A percentile compares a stretch with the other conserved stretches of the same genome.
Conservation (phyloP, 2,888 invertebrate species). For the Calliscelio sp. region DNA sequence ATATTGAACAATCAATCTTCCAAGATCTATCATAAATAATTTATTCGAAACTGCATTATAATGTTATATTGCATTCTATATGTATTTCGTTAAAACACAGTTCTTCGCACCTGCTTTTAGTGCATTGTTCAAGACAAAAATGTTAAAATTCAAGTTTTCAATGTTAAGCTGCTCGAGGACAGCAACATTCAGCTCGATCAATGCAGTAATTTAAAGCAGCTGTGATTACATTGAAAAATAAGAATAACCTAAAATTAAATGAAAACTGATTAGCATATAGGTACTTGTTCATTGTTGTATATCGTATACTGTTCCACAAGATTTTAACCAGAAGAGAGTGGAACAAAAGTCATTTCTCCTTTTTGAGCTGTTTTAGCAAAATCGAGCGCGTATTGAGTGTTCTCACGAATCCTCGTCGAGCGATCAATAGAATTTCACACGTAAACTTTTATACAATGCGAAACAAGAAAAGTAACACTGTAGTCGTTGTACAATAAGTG, state of each 20-base stretch:
- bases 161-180: constrained; percentile 60
- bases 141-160: constrained; percentile 68
- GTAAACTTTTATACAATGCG: not conserved
- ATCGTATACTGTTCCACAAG: constrained; percentile 13
- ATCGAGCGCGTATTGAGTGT: not conserved
- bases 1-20: too few species aligned
- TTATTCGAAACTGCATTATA: constrained; percentile 20
- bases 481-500: too few species aligned
- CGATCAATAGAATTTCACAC: not conserved
- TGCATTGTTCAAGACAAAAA: constrained; percentile 59
- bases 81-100: constrained; percentile 57
- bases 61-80: constrained; percentile 44
- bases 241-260: constrained; percentile 70
- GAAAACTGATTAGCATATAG: constrained; percentile 63
- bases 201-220: constrained; percentile 68
- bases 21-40: too few species aligned
- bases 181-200: constrained; percentile 59
- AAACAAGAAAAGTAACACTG: too few species aligned
- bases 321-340: constrained; percentile 18
- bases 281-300: constrained; percentile 49
- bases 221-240: constrained; percentile 71
- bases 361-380: constrained; percentile 25
- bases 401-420: constrained; percentile 3
- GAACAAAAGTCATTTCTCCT: constrained; percentile 44
- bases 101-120: constrained; percentile 65